Percentiles rank a stretch among this genome's conserved stretches.
These are phyloP conservation scores for Lepisosteus osseus DNA, from an alignment of 2,113 vertebrate species.

Conservation along the genomic window DNA sequence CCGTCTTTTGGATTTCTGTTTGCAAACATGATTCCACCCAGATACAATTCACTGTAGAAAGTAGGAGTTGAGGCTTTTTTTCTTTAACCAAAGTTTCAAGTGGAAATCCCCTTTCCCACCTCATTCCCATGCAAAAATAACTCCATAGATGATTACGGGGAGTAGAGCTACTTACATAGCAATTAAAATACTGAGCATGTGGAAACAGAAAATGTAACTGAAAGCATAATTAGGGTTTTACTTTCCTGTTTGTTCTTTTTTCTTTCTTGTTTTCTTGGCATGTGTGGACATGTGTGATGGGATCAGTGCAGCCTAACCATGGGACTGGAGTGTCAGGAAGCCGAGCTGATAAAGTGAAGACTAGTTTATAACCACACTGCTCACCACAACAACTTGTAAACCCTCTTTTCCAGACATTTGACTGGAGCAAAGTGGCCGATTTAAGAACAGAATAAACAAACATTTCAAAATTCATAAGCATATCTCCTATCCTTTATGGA, in stretches of 20 bases:
- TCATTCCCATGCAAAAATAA: too few species aligned
- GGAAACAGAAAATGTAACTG: too few species aligned
- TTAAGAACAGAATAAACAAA: constrained; percentile 35
- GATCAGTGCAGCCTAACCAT: constrained; percentile 61
- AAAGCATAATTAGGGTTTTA: background rate
- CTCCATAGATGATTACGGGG: too few species aligned
- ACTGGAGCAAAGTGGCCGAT: constrained; percentile 38
- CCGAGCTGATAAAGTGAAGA: constrained; percentile 18
- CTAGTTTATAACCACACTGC: constrained; percentile 34
- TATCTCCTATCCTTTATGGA: constrained; percentile 31
- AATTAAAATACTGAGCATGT: too few species aligned
- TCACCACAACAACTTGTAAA: constrained; percentile 55
- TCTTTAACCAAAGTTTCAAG: too few species aligned
- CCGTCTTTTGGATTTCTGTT: too few species aligned
- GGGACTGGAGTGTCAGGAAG: constrained; percentile 25
- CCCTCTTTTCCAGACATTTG: constrained; percentile 34
- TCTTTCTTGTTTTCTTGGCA: background rate
- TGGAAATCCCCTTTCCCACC: too few species aligned
- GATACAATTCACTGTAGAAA: too few species aligned
- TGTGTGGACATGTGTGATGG: constrained; percentile 40
- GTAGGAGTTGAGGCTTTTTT: too few species aligned
- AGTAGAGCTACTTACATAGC: too few species aligned
- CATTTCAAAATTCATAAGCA: constrained; percentile 35
- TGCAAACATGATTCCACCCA: too few species aligned
- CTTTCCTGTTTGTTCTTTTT: background rate